Evolutionary conservation across 2,888 invertebrate genomes (phyloP).

Genomic region (Conops quadrifasciatus): DNA sequence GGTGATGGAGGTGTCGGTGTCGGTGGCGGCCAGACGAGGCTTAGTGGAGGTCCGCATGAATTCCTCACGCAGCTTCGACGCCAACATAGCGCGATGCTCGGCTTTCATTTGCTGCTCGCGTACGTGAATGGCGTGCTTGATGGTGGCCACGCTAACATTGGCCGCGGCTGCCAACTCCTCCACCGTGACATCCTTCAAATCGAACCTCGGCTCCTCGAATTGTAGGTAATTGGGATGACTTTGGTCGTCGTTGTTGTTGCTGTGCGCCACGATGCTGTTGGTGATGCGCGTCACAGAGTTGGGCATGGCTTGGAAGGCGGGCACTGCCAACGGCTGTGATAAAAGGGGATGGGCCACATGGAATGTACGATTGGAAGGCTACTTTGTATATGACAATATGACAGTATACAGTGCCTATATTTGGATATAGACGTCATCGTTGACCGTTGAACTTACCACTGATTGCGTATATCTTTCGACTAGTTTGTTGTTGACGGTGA

Average conservation of each 20-base stretch:
- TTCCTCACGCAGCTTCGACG: slow-evolving; percentile 56
- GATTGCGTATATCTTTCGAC: slow-evolving; percentile 51
- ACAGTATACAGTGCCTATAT: not conserved
- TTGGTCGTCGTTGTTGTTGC: not conserved
- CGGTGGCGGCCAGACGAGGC: slow-evolving; percentile 62
- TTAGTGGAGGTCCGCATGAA: slow-evolving; percentile 67
- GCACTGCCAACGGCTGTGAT: slow-evolving; percentile 60
- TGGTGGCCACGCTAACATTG: slow-evolving; percentile 80
- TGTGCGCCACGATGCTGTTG: slow-evolving; percentile 44
- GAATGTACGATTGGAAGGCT: slow-evolving; percentile 58
- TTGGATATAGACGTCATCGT: not conserved
- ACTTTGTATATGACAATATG: not conserved
- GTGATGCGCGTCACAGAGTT: slow-evolving; percentile 65
- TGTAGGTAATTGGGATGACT: slow-evolving; percentile 58
- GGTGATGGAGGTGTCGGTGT: slow-evolving; percentile 55
- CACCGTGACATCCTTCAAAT: slow-evolving; percentile 63
- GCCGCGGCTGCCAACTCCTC: slow-evolving; percentile 73
- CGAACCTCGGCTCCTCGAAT: slow-evolving; percentile 60
- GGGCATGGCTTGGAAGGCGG: slow-evolving; percentile 68
- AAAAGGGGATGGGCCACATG: slow-evolving; percentile 55
- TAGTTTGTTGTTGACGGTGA: slow-evolving; percentile 56
- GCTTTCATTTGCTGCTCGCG: slow-evolving; percentile 75
- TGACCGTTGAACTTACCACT: slow-evolving; percentile 40
- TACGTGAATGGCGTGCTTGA: slow-evolving; percentile 78
- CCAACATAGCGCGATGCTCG: slow-evolving; percentile 66